Evolutionary conservation across 2,113 vertebrate genomes (phyloP), one percentile per base, ranked within the genome.

Genomic region (Eptesicus fuscus): DNA sequence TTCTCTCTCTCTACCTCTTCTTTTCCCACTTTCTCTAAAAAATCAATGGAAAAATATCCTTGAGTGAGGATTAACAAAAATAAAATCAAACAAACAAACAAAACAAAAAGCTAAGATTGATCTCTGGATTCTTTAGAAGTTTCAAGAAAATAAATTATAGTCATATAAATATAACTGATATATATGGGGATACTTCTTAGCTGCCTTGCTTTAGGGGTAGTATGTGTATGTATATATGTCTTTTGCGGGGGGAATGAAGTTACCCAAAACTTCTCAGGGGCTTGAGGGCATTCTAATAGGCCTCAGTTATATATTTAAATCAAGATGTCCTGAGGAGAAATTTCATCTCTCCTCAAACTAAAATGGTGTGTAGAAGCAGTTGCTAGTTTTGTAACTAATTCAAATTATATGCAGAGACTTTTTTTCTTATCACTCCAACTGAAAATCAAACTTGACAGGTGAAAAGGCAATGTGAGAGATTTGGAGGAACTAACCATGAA

Each of bases 371-470:
- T 63, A 65, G 86, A 77, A 94, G 35, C 17, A 78, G 16, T 95
- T 91, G 83, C 71, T 92, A 91, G 74, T 49, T 89, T 94, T 10
- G 16, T 94, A 94, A 92, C 42, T 93, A 95, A 83, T 96, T 96
- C 63, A 96, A 82, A 83, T 94, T 86, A 95, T 96, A 95, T 79
- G 86, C 51, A 83, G 67, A 42, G 59, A 86, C 30, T 65, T 83
- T 96, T 97, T 82, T 82, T 25, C 94, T 96, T 84, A 93, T 93
- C 20, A 2, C 5, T 89, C 17, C 42, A 94, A 94, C 25, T 86
- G 70, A 25, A 94, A 96, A 95, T 78, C 88, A 96, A 78, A 94
- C 93, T 93, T 95, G 87, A 97, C 74, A 83, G 0, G 0, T 93
- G 51, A 91, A 97, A 91, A 86, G 84, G 47, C 61, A 96, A 91